Conservation (phyloP, 2,888 invertebrate genomes). For the Phortica okadai region DNA sequence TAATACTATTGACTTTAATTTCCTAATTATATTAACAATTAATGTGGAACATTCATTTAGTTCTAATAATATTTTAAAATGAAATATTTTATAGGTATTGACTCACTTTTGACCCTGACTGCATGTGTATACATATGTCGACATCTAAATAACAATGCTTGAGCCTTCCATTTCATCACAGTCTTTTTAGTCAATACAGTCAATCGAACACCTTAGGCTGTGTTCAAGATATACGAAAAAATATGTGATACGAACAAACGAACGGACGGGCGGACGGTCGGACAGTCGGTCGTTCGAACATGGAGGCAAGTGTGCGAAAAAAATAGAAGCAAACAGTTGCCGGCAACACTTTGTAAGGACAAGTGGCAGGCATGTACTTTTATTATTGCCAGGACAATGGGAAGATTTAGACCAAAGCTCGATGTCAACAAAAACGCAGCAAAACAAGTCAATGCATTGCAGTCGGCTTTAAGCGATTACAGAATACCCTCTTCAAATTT, state of each 20-base stretch:
- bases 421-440: conserved; percentile 4
- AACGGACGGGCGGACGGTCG: neutral
- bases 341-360: conserved; percentile 31
- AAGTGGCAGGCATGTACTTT: conserved; percentile 33
- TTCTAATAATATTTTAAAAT: no score
- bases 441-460: neutral
- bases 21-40: no score
- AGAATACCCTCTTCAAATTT: no score
- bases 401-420: conserved; percentile 11
- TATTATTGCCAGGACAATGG: conserved; percentile 27
- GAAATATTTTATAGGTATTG: no score
- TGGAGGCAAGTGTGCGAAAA: neutral
- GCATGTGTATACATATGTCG: no score
- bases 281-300: neutral
- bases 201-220: neutral
- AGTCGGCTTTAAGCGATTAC: no score
- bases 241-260: conserved; percentile 1
- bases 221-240: neutral
- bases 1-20: no score
- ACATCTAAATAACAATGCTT: neutral
- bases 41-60: no score
- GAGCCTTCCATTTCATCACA: neutral
- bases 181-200: neutral
- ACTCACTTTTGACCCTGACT: no score
- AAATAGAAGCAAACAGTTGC: conserved; percentile 1